Evolutionary conservation across 2,888 invertebrate species (phyloP).

Genomic region (Vanessa cardui): DNA sequence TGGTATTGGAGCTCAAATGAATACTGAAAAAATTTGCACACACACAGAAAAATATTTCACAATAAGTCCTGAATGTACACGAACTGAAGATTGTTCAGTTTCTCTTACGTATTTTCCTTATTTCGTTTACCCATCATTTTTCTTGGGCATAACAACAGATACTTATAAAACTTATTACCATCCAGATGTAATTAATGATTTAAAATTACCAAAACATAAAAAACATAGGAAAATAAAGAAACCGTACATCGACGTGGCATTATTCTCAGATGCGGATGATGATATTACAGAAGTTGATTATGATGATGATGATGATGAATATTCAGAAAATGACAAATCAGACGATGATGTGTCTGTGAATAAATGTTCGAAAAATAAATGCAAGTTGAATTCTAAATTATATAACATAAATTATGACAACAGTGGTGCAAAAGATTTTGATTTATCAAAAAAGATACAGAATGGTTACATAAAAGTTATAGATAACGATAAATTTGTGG

Average conservation of each 20-base stretch:
- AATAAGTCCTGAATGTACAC: constrained; percentile 43
- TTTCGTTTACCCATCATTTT: constrained; percentile 52
- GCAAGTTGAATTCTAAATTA: constrained; percentile 23
- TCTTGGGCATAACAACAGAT: constrained; percentile 44
- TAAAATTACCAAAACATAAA: constrained; percentile 47
- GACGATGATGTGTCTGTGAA: constrained; percentile 15
- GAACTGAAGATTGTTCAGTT: constrained; percentile 33
- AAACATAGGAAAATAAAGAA: constrained; percentile 49
- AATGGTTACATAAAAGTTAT: constrained; percentile 34
- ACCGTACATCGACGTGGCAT: constrained; percentile 38
- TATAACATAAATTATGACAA: constrained; percentile 32
- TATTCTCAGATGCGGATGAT: constrained; percentile 32
- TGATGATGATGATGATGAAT: constrained; percentile 33
- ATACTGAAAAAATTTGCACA: constrained; percentile 40
- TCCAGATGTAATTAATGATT: constrained; percentile 45
- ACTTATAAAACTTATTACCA: constrained; percentile 48
- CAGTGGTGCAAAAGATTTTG: constrained; percentile 1
- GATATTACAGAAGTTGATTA: constrained; percentile 47
- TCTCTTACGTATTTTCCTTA: constrained; percentile 45
- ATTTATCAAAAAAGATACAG: constrained; percentile 26
- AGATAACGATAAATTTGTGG: constrained; percentile 43
- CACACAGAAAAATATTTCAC: constrained; percentile 30
- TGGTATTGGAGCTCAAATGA: constrained; percentile 33
- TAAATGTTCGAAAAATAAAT: constrained; percentile 28
- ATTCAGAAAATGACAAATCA: constrained; percentile 19